These are phyloP conservation scores for Thymelicus acteon DNA, from an alignment of 2,888 invertebrate genomes.

Conservation along the genomic window DNA sequence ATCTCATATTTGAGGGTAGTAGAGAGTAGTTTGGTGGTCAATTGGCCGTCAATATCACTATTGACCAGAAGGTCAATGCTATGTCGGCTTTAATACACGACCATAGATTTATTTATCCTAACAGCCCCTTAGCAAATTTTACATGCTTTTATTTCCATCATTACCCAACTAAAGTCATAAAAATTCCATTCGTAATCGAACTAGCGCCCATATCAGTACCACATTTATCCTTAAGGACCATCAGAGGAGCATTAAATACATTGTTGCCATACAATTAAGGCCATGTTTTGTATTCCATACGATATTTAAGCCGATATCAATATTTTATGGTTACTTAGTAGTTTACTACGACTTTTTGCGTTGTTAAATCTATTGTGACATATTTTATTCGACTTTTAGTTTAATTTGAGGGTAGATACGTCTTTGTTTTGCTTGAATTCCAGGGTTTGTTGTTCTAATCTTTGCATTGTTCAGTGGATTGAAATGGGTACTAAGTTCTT, in stretches of 20 bases:
- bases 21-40: too few relatives aligned
- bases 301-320: conserved; percentile 36
- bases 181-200: conserved; percentile 29
- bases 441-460: conserved; percentile 7
- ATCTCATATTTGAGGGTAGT: too few relatives aligned
- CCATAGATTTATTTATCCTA: neutral
- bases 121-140: neutral
- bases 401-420: conserved; percentile 12
- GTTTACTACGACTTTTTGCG: neutral
- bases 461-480: too few relatives aligned
- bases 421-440: conserved; percentile 1
- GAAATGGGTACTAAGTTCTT: too few relatives aligned
- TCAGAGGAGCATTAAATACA: conserved; percentile 17
- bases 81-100: neutral
- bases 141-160: conserved; percentile 7
- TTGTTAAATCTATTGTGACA: conserved; percentile 15
- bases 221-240: conserved; percentile 23
- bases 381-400: conserved; percentile 25
- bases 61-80: neutral
- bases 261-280: conserved; percentile 35
- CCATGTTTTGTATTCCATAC: conserved; percentile 28
- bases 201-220: conserved; percentile 15
- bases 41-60: too few relatives aligned
- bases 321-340: conserved; percentile 25
- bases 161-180: conserved; percentile 32